A percentile compares a stretch with the other conserved stretches of the same genome.
These are phyloP conservation scores for Drosophila trichaetosa DNA, from an alignment of 2,888 invertebrate species.

Conservation along the genomic window DNA sequence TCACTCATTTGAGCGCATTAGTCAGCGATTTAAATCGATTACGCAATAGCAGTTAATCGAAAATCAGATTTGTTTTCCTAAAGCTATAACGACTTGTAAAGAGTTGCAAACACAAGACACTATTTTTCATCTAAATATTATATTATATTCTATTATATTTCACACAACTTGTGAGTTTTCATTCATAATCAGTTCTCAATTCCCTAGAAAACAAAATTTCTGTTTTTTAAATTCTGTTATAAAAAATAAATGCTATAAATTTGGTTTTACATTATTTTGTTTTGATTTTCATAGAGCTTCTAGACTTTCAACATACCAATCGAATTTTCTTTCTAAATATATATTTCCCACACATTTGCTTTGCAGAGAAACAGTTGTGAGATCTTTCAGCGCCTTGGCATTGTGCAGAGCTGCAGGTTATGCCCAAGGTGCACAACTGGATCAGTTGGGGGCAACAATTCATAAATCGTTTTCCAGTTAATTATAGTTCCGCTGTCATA, in stretches of 20 bases:
- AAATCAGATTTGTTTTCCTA: slow-evolving; percentile 1
- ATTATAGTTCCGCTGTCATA: slow-evolving; percentile 29
- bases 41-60: background rate
- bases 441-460: slow-evolving; percentile 7
- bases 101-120: background rate
- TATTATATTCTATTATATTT: background rate
- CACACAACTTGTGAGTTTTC: background rate
- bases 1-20: slow-evolving; percentile 24
- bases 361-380: background rate
- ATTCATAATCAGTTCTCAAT: background rate
- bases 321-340: background rate
- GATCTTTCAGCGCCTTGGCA: background rate
- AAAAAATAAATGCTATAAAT: background rate
- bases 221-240: background rate
- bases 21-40: slow-evolving; percentile 16
- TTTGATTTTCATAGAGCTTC: background rate
- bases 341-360: background rate
- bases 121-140: background rate
- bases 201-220: background rate
- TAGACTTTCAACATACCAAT: background rate
- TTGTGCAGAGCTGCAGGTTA: slow-evolving; percentile 13
- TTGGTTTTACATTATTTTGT: background rate
- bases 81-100: too few relatives aligned
- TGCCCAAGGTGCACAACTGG: slow-evolving; percentile 36
- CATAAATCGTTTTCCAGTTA: slow-evolving; percentile 31